Evolutionary conservation across 2,888 invertebrate species (phyloP), one percentile per base, ranked within the genome.

Genomic region (Cheilosia grossa): DNA sequence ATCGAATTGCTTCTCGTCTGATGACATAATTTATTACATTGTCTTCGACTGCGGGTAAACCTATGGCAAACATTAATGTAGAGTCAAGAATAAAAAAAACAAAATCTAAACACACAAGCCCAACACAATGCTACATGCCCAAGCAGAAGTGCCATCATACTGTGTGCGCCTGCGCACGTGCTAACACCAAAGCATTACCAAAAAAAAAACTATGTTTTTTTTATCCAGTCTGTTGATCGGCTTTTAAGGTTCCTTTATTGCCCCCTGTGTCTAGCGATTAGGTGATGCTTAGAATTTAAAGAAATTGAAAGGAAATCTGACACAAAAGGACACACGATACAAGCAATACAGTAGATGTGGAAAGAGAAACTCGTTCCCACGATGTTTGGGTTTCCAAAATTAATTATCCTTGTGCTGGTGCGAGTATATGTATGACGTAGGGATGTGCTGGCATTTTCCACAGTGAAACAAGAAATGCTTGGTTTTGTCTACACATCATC

Each of bases 321-420:
- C n/a, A 59, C 74, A 67, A 74, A 67, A 80, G 80, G 80, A 80
- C 80, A 66, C 73, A 73, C 73, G 73, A 73, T 67, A 53, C 61
- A 66, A 66, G 54, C 21, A 51, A 24, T 24, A 51, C 3, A 10
- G 5, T 13, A 13, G 37, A 37, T 37, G 13, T 44, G 44, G 24
- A 67, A 27, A 53, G 17, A 47, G 40, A 33, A 73, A 61, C 66
- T 37, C 53, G 66, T 80, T 79, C 79, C 72, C 72, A 79, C 72
- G 64, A 58, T 72, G 59, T 64, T 73, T 74, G 2, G 80, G 73
- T 80, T 67, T 66, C 40, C 53, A 54, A 73, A 53, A 73, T 47
- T 19, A 59, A 21, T 30, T 37, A 13, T 64, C 49, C 37, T 33
- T 21, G 59, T 17, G 17, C 13, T 37, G 37, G 13, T 44, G 3